Base-by-base conservation (phyloP, 2,888 invertebrate species). In the Athripsodes cinereus region DNA sequence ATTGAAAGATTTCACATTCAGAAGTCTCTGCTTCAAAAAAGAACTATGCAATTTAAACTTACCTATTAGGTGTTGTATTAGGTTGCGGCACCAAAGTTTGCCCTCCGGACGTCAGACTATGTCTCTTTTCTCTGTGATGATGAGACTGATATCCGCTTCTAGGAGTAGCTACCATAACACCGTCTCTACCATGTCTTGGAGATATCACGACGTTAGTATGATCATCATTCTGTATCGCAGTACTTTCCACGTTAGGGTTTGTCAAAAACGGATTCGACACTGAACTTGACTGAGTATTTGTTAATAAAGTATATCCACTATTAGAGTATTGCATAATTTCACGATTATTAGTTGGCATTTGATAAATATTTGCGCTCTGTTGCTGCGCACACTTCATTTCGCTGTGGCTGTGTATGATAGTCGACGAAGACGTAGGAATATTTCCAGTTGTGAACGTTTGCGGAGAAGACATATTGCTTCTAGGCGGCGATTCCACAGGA, bases 71-170 rank as follows among this genome's bases (percentile, higher is more conserved):
- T 11, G 69, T 67, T 2, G 70, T 35, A 40, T 18, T 65, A 61
- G 75, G 74, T 48, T 71, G 73, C n/a, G 52, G 31, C 10, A 50
- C 70, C 59, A 74, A 74, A 55, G 75, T 64, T 67, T 76, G 77
- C 16, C 54, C 53, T 0, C 74, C 70, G 0, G 77, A 75, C 2
- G 78, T 78, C 58, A 83, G 66, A 50, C 83, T 83, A 64, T 83
- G 82, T 1, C 83, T 72, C 67, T 83, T 83, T 55, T 82, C 81
- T 21, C 62, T 52, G 54, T 72, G 72, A 31, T 72, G 73, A 71
- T 70, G 52, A n/a, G 31, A 13, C 13, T 11, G 18, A 35, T 31
- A 20, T 10, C 20, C 22, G 44, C 51, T 50, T 48, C 50, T 31
- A 69, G 71, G 68, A 46, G 71, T 72, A 58, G 68, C 70, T 13